Evolutionary conservation across 1,140 invertebrate genomes (phyloP).

Genomic region (Bradysia coprophila): DNA sequence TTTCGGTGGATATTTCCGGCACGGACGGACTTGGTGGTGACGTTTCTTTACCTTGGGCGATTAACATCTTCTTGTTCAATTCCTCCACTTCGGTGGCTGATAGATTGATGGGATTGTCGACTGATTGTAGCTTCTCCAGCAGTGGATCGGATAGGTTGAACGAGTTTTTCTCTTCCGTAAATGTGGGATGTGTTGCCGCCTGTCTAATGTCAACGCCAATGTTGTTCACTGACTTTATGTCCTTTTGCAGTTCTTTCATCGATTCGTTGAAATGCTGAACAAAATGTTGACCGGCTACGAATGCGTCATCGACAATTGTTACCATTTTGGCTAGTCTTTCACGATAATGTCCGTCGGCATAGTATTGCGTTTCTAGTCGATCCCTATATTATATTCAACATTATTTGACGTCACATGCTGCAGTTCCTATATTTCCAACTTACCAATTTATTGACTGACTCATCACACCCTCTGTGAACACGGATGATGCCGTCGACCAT

Average conservation of each 20-base stretch:
- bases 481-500: slow-evolving; percentile 90
- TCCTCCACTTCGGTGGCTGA: slow-evolving; percentile 24
- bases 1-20: background rate
- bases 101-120: slow-evolving; percentile 24
- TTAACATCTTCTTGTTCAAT: slow-evolving; percentile 18
- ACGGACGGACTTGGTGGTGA: background rate
- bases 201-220: background rate
- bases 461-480: slow-evolving; percentile 61
- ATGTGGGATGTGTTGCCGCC: background rate
- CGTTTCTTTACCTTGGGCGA: background rate
- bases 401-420: too few relatives aligned
- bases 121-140: slow-evolving; percentile 22
- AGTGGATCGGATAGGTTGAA: background rate
- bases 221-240: slow-evolving; percentile 5
- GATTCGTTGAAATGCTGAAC: slow-evolving; percentile 50
- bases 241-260: slow-evolving; percentile 15
- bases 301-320: slow-evolving; percentile 48
- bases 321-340: slow-evolving; percentile 72
- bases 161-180: background rate
- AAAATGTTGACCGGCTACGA: slow-evolving; percentile 62
- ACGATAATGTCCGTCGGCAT: slow-evolving; percentile 59
- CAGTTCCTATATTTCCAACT: too few relatives aligned
- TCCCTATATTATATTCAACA: too few relatives aligned
- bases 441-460: slow-evolving; percentile 85
- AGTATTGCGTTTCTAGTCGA: slow-evolving; percentile 74